Evolutionary conservation across 1,140 invertebrate species (phyloP).

Genomic region (Pristionchus pacificus): DNA sequence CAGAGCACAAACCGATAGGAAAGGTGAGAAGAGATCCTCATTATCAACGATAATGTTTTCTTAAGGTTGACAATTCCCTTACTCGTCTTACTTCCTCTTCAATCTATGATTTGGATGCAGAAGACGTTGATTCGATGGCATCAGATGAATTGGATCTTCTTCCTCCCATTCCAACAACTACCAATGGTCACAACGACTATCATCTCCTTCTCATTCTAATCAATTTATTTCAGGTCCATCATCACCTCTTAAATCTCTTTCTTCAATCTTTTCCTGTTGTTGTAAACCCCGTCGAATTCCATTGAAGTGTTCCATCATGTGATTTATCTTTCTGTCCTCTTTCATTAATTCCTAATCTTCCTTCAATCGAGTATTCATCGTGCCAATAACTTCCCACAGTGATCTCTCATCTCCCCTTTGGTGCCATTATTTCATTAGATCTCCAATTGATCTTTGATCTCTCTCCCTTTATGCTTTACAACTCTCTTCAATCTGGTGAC

Average conservation of each 20-base stretch:
- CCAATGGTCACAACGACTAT: not conserved
- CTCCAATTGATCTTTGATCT: too few species aligned
- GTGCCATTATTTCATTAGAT: too few species aligned
- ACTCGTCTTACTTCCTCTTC: not conserved
- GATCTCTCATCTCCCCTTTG: too few species aligned
- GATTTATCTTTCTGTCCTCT: too few species aligned
- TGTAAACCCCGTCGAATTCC: not conserved
- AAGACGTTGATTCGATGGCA: constrained; percentile 15
- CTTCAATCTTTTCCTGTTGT: not conserved
- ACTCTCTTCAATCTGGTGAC: too few species aligned
- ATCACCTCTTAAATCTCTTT: not conserved
- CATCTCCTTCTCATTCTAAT: not conserved
- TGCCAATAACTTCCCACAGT: too few species aligned
- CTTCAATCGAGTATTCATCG: too few species aligned
- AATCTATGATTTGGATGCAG: constrained; percentile 4
- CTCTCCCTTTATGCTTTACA: too few species aligned
- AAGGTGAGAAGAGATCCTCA: too few species aligned
- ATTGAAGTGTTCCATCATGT: not conserved
- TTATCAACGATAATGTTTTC: constrained; percentile 8
- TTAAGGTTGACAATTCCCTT: constrained; percentile 11
- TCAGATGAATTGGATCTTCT: constrained; percentile 32
- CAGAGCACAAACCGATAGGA: constrained; percentile 11
- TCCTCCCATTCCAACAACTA: constrained; percentile 17
- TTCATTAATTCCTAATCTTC: too few species aligned
- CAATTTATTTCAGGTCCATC: not conserved